A percentile compares a stretch with the other conserved stretches of the same genome.
These are phyloP conservation scores for Dunckerocampus dactyliophorus DNA, from an alignment of 2,113 vertebrate species.

Conservation along the genomic window DNA sequence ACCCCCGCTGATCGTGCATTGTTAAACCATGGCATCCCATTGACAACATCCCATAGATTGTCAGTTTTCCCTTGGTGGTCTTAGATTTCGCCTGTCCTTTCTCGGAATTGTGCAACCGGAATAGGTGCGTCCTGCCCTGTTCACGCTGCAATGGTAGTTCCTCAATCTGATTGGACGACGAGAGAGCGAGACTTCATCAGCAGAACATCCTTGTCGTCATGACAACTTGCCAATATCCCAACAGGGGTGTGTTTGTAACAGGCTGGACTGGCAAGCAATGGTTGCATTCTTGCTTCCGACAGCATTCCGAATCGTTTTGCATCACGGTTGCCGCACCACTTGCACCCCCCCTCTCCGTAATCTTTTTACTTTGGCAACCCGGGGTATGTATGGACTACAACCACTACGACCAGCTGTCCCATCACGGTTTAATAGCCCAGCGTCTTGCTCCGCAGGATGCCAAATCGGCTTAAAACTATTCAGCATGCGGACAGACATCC, in stretches of 20 bases:
- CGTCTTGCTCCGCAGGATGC: slow-evolving; percentile 61
- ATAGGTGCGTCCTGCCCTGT: slow-evolving; percentile 96
- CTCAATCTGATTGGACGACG: slow-evolving; percentile 97
- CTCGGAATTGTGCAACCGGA: slow-evolving; percentile 92
- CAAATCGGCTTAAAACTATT: slow-evolving; percentile 62
- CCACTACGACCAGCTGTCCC: slow-evolving; percentile 56
- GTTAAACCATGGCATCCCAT: slow-evolving; percentile 82
- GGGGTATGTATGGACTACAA: slow-evolving; percentile 23
- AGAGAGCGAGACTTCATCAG: slow-evolving; percentile 93
- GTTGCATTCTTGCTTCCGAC: slow-evolving; percentile 73
- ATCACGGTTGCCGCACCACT: slow-evolving; percentile 79
- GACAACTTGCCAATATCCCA: slow-evolving; percentile 91
- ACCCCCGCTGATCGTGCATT: slow-evolving; percentile 81
- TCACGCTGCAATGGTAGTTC: slow-evolving; percentile 95
- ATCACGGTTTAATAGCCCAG: slow-evolving; percentile 48
- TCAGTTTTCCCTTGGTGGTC: slow-evolving; percentile 87
- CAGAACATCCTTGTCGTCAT: slow-evolving; percentile 99
- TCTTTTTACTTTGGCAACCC: slow-evolving; percentile 34
- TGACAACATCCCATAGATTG: slow-evolving; percentile 79
- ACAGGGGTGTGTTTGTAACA: slow-evolving; percentile 63
- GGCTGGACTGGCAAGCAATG: slow-evolving; percentile 53
- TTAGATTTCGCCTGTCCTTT: slow-evolving; percentile 86
- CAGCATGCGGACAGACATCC: slow-evolving; percentile 16
- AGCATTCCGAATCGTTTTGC: slow-evolving; percentile 74
- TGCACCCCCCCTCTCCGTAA: slow-evolving; percentile 47